Conservation (phyloP, 1,140 invertebrate genomes). For the Patella vulgata region DNA sequence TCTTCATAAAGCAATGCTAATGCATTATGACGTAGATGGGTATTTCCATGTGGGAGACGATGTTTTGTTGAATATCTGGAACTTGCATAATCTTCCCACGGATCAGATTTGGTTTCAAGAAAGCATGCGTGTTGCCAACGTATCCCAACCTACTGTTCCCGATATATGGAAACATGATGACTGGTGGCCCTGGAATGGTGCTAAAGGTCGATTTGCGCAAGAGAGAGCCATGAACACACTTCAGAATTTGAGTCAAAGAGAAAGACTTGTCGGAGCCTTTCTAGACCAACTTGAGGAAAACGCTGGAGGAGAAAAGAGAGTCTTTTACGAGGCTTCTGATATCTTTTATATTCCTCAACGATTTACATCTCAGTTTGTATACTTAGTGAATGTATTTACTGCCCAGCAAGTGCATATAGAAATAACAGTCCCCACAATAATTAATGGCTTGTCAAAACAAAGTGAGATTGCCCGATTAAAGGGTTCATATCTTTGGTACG, state of each 20-base stretch:
- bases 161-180: too few species aligned
- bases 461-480: background rate
- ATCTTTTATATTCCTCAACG: constrained; percentile 1
- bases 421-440: background rate
- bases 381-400: background rate
- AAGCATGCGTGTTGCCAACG: too few species aligned
- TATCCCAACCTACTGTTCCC: too few species aligned
- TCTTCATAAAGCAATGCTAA: background rate
- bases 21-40: constrained; percentile 9
- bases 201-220: too few species aligned
- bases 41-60: background rate
- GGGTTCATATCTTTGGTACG: constrained; percentile 8
- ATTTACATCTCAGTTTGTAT: background rate
- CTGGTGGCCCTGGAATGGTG: too few species aligned
- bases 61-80: constrained; percentile 5
- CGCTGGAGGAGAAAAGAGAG: background rate
- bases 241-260: too few species aligned
- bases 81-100: background rate
- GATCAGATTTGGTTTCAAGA: constrained; percentile 3
- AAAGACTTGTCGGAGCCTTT: background rate
- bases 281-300: constrained; percentile 1
- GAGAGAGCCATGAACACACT: too few species aligned
- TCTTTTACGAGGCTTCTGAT: background rate
- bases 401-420: background rate
- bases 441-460: background rate